A percentile compares a stretch with the other conserved stretches of the same genome.
phyloP scores from a whole-genome alignment of 2,888 invertebrate genomes.

The Thereva nobilitata region DNA sequence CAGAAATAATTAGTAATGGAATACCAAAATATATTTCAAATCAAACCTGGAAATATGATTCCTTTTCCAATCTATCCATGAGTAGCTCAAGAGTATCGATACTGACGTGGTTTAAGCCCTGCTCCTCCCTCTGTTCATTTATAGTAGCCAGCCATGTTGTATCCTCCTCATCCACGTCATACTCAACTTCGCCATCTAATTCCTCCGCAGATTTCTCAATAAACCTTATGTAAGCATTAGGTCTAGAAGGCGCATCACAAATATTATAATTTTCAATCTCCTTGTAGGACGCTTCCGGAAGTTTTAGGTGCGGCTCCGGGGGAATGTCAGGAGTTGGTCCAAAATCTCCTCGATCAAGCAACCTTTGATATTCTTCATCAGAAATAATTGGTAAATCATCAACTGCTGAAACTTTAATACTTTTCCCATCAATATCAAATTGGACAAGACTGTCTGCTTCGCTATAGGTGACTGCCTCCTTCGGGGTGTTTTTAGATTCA shows the following conservation, averaged over 20 bases:
- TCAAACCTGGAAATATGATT: constrained; percentile 86
- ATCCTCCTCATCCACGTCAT: constrained; percentile 98
- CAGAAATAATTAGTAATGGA: constrained; percentile 2
- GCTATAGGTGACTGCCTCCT: constrained; percentile 78
- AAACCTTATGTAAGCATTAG: constrained; percentile 89
- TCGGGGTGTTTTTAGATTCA: constrained; percentile 60
- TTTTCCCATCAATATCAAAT: constrained; percentile 82
- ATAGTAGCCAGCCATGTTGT: constrained; percentile 90
- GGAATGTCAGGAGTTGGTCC: constrained; percentile 53
- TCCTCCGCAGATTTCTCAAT: constrained; percentile 95
- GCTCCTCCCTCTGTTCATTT: constrained; percentile 78
- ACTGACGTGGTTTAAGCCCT: constrained; percentile 74
- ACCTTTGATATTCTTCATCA: constrained; percentile 64
- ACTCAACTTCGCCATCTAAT: constrained; percentile 90
- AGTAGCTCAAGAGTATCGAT: constrained; percentile 91
- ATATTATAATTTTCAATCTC: constrained; percentile 79
- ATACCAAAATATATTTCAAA: background rate
- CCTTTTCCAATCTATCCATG: constrained; percentile 97
- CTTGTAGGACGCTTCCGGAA: constrained; percentile 72
- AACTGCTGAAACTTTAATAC: constrained; percentile 67
- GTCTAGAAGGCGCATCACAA: constrained; percentile 79
- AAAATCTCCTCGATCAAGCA: constrained; percentile 54
- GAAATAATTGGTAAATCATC: constrained; percentile 73
- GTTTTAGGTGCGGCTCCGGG: constrained; percentile 60
- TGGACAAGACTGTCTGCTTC: constrained; percentile 85